Base-by-base conservation (phyloP, 2,797 vertebrate genomes). In the Macrochelys suwanniensis region DNA sequence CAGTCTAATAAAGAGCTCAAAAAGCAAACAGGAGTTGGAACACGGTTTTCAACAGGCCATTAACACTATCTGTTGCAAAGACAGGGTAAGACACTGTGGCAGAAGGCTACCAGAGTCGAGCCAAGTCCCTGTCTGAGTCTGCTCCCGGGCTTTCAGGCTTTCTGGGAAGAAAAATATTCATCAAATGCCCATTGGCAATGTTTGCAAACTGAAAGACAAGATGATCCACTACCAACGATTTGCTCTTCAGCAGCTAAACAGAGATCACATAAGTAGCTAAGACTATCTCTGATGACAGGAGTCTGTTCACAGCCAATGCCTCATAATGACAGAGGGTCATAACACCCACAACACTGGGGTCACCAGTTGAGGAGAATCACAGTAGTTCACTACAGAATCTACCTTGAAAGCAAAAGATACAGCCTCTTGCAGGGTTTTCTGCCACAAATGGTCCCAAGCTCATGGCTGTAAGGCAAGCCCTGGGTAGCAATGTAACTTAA, bases 21-120 rank as follows among this genome's bases (percentile, higher is more conserved):
- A 77, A 77, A 77, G 74, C 28, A 77, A 77, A 77, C 74, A 28
- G 45, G 74, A 77, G 45, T 19, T 47, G 65, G 87, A 59, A 79
- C 47, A 25, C 0, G 0, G 1, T 0, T 78, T 81, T 33, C 9
- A 17, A 13, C 1, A 6, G 2, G 10, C 71, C 80, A 82, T 49
- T 6, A 77, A 6, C 37, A 92, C 53, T 8, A 79, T 79, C 25
- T 53, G 53, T 53, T 3, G 80, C 42, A 56, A 42, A 31, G n/a
- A 54, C 80, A 10, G 25, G 45, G 45, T 16, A 77, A 77, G 28
- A 49, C 25, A 15, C 37, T 23, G 53, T 1, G 17, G 74, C 74
- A 85, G 19, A 33, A 33, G 8, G 5, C 13, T 59, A 84, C 47
- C 10, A 80, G 47, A 84, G 51, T 0, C 0, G 31, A 87, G 74